Conservation (phyloP, 1,140 invertebrate species). For the Cydia splendana region DNA sequence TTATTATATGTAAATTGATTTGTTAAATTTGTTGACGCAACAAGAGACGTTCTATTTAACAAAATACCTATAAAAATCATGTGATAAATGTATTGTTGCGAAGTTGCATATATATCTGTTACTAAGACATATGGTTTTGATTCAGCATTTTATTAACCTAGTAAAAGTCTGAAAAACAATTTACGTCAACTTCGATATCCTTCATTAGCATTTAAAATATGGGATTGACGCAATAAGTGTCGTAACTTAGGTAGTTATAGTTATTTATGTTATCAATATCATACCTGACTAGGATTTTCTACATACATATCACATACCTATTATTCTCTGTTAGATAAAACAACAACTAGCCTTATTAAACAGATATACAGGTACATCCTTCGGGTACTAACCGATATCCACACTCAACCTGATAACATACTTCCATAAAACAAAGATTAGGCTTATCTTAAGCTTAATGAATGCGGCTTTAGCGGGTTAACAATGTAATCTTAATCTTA, state of each 20-base stretch:
- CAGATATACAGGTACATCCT: not conserved
- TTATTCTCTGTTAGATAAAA: not conserved
- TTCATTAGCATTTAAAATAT: slow-evolving; percentile 12
- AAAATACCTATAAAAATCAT: too few relatives aligned
- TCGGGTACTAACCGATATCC: not conserved
- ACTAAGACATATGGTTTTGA: not conserved
- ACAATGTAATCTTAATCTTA: slow-evolving; percentile 46
- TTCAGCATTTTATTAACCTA: not conserved
- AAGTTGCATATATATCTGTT: too few relatives aligned
- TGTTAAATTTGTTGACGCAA: not conserved
- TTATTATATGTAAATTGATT: not conserved
- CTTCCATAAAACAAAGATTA: not conserved
- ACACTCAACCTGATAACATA: not conserved
- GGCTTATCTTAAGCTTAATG: not conserved
- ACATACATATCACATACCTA: not conserved
- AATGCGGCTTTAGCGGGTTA: not conserved
- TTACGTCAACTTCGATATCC: not conserved
- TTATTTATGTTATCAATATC: not conserved
- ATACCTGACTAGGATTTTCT: not conserved
- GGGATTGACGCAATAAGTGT: not conserved
- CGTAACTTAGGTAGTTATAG: not conserved
- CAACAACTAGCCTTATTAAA: not conserved
- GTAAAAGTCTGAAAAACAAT: not conserved
- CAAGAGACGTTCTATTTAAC: not conserved
- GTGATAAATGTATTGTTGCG: too few relatives aligned